Evolutionary conservation across 53 echinoderm and acorn worm species (phyloP).

Genomic region (Pentamera pediparva): DNA sequence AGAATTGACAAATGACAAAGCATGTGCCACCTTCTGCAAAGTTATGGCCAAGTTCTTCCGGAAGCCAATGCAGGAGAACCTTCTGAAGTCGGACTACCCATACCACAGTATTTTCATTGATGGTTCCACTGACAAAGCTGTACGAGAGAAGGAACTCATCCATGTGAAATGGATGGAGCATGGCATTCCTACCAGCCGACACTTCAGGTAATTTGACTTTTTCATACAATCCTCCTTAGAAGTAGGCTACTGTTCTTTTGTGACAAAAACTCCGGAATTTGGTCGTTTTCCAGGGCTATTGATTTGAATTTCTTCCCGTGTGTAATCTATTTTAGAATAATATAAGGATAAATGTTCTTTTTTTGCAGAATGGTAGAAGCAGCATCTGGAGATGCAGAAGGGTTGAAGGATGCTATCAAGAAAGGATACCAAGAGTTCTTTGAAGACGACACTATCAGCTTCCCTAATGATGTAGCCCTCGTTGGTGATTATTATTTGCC

Average conservation of each 20-base stretch:
- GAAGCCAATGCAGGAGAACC: background rate
- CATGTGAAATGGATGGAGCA: background rate
- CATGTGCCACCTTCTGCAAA: background rate
- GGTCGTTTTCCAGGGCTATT: too few relatives aligned
- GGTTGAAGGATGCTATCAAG: background rate
- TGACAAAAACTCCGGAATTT: too few relatives aligned
- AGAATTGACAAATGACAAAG: background rate
- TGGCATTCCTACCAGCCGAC: background rate
- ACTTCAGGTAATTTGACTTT: background rate
- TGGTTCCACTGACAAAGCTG: background rate
- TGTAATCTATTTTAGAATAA: too few relatives aligned
- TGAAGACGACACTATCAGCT: background rate
- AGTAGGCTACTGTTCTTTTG: too few relatives aligned
- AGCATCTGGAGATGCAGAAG: background rate
- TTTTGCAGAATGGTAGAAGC: background rate
- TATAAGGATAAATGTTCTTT: background rate
- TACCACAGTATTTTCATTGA: background rate
- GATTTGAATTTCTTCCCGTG: too few relatives aligned
- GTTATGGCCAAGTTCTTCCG: background rate
- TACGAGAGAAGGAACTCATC: background rate
- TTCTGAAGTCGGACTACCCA: background rate
- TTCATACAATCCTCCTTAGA: background rate
- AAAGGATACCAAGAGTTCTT: background rate
- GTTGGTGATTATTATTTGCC: background rate
- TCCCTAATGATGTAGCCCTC: background rate